Base-by-base conservation (phyloP, 1,140 invertebrate species). In the Drosophila sulfurigaster region DNA sequence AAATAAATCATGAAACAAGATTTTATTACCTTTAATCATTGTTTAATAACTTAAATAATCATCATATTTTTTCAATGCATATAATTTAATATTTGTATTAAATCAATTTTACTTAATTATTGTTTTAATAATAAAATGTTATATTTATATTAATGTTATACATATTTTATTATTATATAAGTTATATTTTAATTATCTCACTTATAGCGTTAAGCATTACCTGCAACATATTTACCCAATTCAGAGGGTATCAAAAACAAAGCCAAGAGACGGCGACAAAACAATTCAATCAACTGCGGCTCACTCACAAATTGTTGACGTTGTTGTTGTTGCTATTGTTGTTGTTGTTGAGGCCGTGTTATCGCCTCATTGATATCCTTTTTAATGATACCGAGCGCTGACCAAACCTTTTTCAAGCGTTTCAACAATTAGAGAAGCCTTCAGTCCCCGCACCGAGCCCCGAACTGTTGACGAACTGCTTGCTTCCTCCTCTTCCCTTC, bases 321-420 rank as follows among this genome's bases (percentile, higher is more conserved):
- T 45, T 43, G 70, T 59, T 58, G 64, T 75, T 88, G 73, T 70
- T 78, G 46, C 73, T 57, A 69, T 82, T 65, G 69, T 41, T 51
- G 30, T 35, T 49, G 69, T 66, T 58, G 64, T 74, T 88, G 73
- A 68, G 81, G 48, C 78, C 62, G 73, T 89, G 85, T 89, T 89
- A 89, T 89, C 85, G 86, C 81, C 75, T 75, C 15, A 79, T 79
- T 78, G 86, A 89, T 89, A 89, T 89, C 86, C 85, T 89, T 89
- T 90, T 90, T 89, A 81, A 81, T 79, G 85, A 90, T 89, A 89
- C 63, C 69, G 77, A 63, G 49, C 30, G 69, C 68, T 78, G 81
- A 73, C 86, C 86, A 90, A 83, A 81, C 85, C 86, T 81, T 89
- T 88, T 85, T 81, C 69, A 75, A 63, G 64, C 75, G 57, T 35